Conservation (phyloP, 2,888 invertebrate genomes). For the Octodonta nipae region DNA sequence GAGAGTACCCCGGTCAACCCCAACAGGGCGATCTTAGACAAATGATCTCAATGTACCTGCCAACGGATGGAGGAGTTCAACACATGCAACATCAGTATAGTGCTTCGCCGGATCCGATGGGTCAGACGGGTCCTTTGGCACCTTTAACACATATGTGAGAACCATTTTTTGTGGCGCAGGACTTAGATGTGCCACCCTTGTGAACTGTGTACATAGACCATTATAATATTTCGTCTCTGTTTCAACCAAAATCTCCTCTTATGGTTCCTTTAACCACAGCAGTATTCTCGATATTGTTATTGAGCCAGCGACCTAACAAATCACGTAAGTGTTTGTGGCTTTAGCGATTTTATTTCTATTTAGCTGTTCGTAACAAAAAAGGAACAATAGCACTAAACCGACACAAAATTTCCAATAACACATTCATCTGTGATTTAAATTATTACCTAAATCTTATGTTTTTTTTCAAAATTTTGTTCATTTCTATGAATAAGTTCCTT, state of each 20-base stretch:
- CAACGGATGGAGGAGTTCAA: conserved; percentile 51
- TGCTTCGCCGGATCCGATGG: conserved; percentile 48
- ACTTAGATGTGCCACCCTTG: conserved; percentile 33
- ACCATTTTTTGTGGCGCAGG: conserved; percentile 36
- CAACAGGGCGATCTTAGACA: conserved; percentile 49
- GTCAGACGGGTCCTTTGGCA: conserved; percentile 39
- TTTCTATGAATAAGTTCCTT: too few species aligned
- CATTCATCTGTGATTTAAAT: too few species aligned
- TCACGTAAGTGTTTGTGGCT: conserved; percentile 22
- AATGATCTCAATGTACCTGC: conserved; percentile 67
- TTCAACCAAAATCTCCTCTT: background rate
- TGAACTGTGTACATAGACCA: conserved; percentile 18
- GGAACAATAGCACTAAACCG: too few species aligned
- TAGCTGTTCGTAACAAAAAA: too few species aligned
- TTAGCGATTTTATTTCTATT: conserved; percentile 12
- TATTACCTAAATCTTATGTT: too few species aligned
- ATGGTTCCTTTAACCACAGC: conserved; percentile 28
- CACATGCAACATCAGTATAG: conserved; percentile 42
- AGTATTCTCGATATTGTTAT: too few species aligned
- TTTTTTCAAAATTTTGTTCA: too few species aligned
- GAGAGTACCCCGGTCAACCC: conserved; percentile 45
- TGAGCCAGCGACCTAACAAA: too few species aligned
- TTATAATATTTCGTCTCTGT: background rate
- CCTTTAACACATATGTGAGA: conserved; percentile 55
- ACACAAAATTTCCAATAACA: too few species aligned